Base-by-base conservation (phyloP, 1,140 invertebrate genomes). In the Drosophila oshimai region DNA sequence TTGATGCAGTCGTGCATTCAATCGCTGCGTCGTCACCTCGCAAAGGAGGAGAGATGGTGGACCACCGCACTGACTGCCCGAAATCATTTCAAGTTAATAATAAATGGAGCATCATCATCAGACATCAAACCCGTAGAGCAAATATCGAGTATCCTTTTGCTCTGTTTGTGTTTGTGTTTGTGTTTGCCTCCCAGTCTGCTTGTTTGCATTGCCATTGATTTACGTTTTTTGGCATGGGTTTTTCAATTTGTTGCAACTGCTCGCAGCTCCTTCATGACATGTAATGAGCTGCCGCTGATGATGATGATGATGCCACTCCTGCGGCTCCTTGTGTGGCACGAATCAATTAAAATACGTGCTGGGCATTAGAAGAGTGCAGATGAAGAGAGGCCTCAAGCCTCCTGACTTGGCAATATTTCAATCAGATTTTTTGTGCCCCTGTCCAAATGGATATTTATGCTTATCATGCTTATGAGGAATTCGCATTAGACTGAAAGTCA, bases 21-120 rank as follows among this genome's bases (percentile, higher is more conserved):
- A 90, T 90, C 74, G 88, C 74, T 90, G 78, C 77, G 81, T 90
- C 88, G 88, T 90, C 88, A 84, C 83, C 83, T 89, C 55, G 67
- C n/a, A n/a, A n/a, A 33, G 41, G 31, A 46, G 45, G 22, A 46
- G 42, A 17, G 37, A 39, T 41, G 15, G 44, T 33, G 41, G 28
- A n/a, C n/a, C n/a, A n/a, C n/a, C n/a, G 58, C 41, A 31, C 68
- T 58, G 55, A 81, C 72, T 87, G 81, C 81, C 81, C 77, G 86
- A 89, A 89, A 89, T 89, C 86, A 89, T 89, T 89, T 89, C 86
- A 80, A 89, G 86, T 89, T 89, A 89, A 89, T 89, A 89, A 89
- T 89, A 89, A 89, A 89, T 89, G 86, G 80, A 86, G 86, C 86
- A 89, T 80, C 84, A 84, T 80, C 84, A 79, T 77, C 75, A 87